Conservation (phyloP, 1,140 invertebrate species). For the Geopemphigus sp. region DNA sequence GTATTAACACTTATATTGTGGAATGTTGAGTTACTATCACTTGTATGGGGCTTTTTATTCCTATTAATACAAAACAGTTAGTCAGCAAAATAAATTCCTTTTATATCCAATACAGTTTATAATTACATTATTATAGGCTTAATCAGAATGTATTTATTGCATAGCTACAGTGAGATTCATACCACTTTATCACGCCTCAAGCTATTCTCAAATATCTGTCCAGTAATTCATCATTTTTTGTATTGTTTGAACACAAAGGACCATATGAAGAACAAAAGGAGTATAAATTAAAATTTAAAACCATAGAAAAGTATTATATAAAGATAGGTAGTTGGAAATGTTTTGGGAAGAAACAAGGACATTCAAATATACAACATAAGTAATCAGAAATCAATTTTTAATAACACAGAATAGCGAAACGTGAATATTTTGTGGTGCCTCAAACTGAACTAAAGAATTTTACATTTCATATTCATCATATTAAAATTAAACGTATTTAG, state of each 20-base stretch:
- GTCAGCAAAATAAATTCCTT: constrained; percentile 1
- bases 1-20: constrained; percentile 1
- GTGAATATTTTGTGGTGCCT: neutral
- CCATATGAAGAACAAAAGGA: constrained; percentile 7
- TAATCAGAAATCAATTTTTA: constrained; percentile 42
- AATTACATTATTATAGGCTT: constrained; percentile 30
- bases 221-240: constrained; percentile 50
- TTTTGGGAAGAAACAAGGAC: neutral
- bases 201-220: constrained; percentile 51
- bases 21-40: constrained; percentile 35
- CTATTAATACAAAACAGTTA: constrained; percentile 36
- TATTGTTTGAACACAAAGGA: constrained; percentile 30
- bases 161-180: constrained; percentile 10
- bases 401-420: constrained; percentile 26
- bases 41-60: constrained; percentile 18
- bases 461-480: constrained; percentile 23
- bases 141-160: constrained; percentile 39
- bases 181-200: constrained; percentile 44
- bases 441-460: constrained; percentile 24
- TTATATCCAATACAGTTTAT: neutral
- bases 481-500: neutral
- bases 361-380: constrained; percentile 2
- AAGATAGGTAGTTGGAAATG: neutral
- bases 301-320: neutral
- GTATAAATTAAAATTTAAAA: neutral